Evolutionary conservation across 2,888 invertebrate species (phyloP).

Genomic region (Noctua pronuba): DNA sequence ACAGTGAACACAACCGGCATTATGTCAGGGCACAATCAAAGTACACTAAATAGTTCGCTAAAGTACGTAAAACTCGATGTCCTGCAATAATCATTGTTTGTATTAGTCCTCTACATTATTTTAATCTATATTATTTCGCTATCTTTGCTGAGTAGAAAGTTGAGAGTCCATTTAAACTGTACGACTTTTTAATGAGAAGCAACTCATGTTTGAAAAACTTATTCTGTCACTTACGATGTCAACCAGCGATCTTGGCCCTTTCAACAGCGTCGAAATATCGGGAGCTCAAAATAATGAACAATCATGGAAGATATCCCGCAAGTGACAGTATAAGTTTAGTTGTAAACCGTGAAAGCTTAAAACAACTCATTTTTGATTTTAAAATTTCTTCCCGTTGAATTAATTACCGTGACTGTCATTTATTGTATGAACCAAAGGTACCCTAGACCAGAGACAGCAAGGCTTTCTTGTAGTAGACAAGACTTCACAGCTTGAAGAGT

Average conservation of each 20-base stretch:
- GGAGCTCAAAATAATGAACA: too few relatives aligned
- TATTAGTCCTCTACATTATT: slow-evolving; percentile 38
- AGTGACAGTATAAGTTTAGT: too few relatives aligned
- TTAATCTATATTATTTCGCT: slow-evolving; percentile 52
- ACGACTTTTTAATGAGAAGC: slow-evolving; percentile 15
- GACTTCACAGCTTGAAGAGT: neutral
- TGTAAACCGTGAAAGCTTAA: too few relatives aligned
- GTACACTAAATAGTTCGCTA: slow-evolving; percentile 26
- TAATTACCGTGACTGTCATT: too few relatives aligned
- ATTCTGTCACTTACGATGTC: too few relatives aligned
- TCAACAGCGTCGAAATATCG: too few relatives aligned
- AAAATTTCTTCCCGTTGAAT: too few relatives aligned
- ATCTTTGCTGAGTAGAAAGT: slow-evolving; percentile 58
- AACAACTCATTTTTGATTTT: too few relatives aligned
- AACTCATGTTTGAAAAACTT: too few relatives aligned
- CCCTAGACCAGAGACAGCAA: neutral
- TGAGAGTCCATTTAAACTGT: slow-evolving; percentile 23
- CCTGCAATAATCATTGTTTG: slow-evolving; percentile 37
- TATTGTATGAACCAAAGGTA: too few relatives aligned
- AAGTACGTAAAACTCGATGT: slow-evolving; percentile 29
- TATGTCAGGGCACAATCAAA: slow-evolving; percentile 34
- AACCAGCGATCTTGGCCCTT: too few relatives aligned
- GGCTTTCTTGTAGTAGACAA: neutral
- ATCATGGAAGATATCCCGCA: too few relatives aligned
- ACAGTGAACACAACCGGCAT: neutral